Evolutionary conservation across 2,113 vertebrate genomes (phyloP).

Genomic region (Hoplias malabaricus): DNA sequence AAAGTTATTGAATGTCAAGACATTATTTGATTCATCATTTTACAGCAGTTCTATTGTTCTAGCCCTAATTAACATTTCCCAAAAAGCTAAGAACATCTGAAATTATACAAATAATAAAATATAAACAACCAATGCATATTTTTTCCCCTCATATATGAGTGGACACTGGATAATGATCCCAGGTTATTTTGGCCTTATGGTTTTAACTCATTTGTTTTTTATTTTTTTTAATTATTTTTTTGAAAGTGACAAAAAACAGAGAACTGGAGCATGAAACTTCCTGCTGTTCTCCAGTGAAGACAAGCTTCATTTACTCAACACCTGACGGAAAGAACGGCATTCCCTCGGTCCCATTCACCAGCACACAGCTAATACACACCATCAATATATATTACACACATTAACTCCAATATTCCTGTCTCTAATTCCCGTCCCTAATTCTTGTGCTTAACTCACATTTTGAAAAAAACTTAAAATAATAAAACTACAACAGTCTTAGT

Average conservation of each 20-base stretch:
- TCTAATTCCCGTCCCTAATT: conserved; percentile 1
- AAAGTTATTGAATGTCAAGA: too few species aligned
- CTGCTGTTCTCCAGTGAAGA: conserved; percentile 60
- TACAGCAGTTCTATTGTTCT: too few species aligned
- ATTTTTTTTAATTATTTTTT: conserved; percentile 63
- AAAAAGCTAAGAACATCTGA: too few species aligned
- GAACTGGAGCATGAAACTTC: conserved; percentile 64
- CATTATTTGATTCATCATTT: too few species aligned
- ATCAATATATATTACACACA: conserved; percentile 39
- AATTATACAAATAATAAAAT: too few species aligned
- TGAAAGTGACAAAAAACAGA: conserved; percentile 59
- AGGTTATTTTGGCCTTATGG: conserved; percentile 51
- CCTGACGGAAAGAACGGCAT: conserved; percentile 54
- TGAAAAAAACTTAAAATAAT: not conserved
- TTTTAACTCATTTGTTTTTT: conserved; percentile 71
- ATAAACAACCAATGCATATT: too few species aligned
- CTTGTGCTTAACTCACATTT: too few species aligned
- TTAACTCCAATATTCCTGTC: conserved; percentile 25
- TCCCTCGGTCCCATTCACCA: conserved; percentile 12
- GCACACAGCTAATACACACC: conserved; percentile 22
- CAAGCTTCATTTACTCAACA: conserved; percentile 61
- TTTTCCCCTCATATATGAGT: conserved; percentile 24
- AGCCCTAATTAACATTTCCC: too few species aligned
- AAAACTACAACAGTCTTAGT: too few species aligned
- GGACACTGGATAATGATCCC: conserved; percentile 41